Evolutionary conservation across 2,113 vertebrate species (phyloP).

Genomic region (Picathartes gymnocephalus): DNA sequence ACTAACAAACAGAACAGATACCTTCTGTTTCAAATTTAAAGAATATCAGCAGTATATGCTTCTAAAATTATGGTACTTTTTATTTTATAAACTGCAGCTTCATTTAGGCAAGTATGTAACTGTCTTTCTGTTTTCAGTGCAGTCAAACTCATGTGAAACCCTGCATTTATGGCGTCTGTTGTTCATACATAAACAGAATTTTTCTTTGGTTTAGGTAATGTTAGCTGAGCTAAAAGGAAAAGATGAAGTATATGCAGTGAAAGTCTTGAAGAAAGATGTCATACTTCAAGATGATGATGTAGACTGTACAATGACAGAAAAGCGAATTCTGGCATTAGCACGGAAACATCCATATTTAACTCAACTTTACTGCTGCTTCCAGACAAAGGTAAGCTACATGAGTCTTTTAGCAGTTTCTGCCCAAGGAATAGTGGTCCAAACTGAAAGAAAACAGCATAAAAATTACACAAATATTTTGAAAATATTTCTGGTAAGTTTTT

Average conservation of each 20-base stretch:
- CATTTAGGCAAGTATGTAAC: not conserved
- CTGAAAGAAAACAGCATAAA: not conserved
- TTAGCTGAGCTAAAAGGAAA: constrained; percentile 93
- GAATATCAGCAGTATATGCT: not conserved
- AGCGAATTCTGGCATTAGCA: constrained; percentile 93
- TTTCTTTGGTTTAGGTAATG: constrained; percentile 84
- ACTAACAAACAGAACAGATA: not conserved
- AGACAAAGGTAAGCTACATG: constrained; percentile 84
- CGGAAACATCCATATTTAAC: constrained; percentile 96
- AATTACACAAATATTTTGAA: not conserved
- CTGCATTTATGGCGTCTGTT: not conserved
- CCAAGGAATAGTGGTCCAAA: not conserved
- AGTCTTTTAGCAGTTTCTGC: not conserved
- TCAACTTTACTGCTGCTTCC: constrained; percentile 99
- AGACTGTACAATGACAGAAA: constrained; percentile 98
- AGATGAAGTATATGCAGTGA: constrained; percentile 97
- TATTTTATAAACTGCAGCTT: not conserved
- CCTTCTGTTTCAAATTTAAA: not conserved
- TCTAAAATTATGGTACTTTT: not conserved
- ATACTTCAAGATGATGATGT: constrained; percentile 97
- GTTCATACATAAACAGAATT: not conserved
- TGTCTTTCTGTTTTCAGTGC: not conserved
- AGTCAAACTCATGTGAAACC: not conserved
- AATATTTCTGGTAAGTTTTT: not conserved
- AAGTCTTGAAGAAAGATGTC: constrained; percentile 97